These are phyloP conservation scores for Laupala kohalensis DNA, from an alignment of 1,140 invertebrate species.

Conservation along the genomic window DNA sequence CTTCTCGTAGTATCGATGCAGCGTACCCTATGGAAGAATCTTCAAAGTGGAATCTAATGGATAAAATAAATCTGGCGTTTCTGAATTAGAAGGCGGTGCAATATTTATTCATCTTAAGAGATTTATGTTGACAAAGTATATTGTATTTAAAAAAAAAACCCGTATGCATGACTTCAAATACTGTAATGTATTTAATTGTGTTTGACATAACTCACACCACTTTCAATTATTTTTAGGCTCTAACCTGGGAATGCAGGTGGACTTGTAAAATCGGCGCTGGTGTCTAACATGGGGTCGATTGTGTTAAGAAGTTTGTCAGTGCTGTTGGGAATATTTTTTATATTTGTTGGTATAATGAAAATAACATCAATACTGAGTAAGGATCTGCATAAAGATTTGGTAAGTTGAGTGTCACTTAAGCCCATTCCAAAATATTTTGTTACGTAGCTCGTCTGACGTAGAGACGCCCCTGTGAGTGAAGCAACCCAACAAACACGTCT, in stretches of 20 bases:
- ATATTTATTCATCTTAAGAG: no score
- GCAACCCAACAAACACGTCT: background rate
- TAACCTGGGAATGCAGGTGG: background rate
- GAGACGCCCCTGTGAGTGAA: background rate
- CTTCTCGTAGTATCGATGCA: no score
- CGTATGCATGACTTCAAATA: no score
- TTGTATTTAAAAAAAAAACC: no score
- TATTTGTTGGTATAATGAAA: slow-evolving; percentile 88
- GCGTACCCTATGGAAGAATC: no score
- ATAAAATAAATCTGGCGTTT: no score
- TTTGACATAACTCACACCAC: no score
- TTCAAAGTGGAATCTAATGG: no score
- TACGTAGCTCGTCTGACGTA: background rate
- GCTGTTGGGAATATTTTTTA: slow-evolving; percentile 85
- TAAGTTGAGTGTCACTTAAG: slow-evolving; percentile 35
- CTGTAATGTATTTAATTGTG: no score
- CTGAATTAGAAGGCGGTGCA: no score
- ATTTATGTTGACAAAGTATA: no score
- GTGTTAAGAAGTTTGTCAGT: slow-evolving; percentile 82
- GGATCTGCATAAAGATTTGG: slow-evolving; percentile 94
- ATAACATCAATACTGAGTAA: slow-evolving; percentile 80
- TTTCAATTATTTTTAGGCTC: background rate
- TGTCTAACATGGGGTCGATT: slow-evolving; percentile 47
- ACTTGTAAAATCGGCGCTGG: slow-evolving; percentile 2
- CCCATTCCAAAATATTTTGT: background rate